phyloP scores from a whole-genome alignment of 2,888 invertebrate genomes.

The Hypomecis atomaria region DNA sequence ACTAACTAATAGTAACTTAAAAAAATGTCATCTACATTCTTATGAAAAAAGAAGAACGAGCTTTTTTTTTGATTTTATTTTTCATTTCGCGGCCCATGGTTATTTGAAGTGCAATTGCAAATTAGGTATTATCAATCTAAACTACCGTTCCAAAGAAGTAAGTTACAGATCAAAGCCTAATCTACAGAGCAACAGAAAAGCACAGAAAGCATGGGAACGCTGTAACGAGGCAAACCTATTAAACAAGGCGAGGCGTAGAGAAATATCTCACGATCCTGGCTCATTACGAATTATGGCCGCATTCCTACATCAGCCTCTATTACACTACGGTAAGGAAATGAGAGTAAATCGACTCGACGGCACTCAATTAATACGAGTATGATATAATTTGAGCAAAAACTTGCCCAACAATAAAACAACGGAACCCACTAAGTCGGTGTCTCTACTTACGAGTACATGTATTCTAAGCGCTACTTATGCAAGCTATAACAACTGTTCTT shows the following conservation, averaged over 20 bases:
- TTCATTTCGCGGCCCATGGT: too few relatives aligned
- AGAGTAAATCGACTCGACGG: slow-evolving; percentile 53
- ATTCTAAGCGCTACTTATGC: too few relatives aligned
- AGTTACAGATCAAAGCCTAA: neutral
- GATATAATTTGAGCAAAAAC: slow-evolving; percentile 71
- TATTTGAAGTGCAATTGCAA: too few relatives aligned
- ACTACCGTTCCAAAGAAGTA: too few relatives aligned
- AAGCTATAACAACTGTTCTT: too few relatives aligned
- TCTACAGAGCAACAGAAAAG: slow-evolving; percentile 40
- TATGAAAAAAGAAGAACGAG: too few relatives aligned
- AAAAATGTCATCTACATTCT: too few relatives aligned
- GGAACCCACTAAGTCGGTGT: too few relatives aligned
- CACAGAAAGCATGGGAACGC: slow-evolving; percentile 75
- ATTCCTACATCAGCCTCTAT: slow-evolving; percentile 73
- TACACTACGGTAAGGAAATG: slow-evolving; percentile 65
- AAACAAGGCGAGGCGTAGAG: slow-evolving; percentile 76
- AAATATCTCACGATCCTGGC: slow-evolving; percentile 78
- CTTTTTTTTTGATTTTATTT: too few relatives aligned
- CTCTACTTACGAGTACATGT: too few relatives aligned
- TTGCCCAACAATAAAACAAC: slow-evolving; percentile 38
- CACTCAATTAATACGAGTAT: slow-evolving; percentile 71
- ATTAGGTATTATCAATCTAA: too few relatives aligned
- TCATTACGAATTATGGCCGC: slow-evolving; percentile 84
- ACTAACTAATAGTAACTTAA: too few relatives aligned
- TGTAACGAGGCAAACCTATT: slow-evolving; percentile 78